Percentiles rank a stretch among this genome's conserved stretches.
Evolutionary conservation across 1,140 invertebrate genomes (phyloP).

Genomic region (Tenebrio molitor): DNA sequence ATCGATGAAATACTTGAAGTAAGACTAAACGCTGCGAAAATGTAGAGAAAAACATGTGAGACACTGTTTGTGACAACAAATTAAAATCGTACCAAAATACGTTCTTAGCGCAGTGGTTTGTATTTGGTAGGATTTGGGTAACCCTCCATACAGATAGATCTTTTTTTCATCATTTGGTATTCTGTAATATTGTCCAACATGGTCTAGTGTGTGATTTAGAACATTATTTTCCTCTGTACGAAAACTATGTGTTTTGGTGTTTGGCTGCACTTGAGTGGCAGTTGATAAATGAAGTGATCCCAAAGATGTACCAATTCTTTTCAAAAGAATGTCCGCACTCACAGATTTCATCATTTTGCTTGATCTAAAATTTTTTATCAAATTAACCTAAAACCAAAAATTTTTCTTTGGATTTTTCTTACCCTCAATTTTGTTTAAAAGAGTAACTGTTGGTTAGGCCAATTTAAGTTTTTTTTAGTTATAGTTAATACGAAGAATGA

Average conservation of each 20-base stretch:
- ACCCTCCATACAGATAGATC: conserved; percentile 74
- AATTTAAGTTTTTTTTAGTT: no score
- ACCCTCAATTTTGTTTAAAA: no score
- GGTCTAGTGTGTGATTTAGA: conserved; percentile 35
- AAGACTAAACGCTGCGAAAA: no score
- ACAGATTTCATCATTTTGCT: conserved; percentile 4
- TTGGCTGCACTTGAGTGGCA: conserved; percentile 1
- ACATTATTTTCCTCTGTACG: conserved; percentile 22
- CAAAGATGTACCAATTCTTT: background rate
- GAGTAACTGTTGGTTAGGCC: no score
- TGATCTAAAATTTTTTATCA: no score
- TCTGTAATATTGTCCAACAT: conserved; percentile 16
- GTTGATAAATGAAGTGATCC: conserved; percentile 10
- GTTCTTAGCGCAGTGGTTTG: no score
- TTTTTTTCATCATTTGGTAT: conserved; percentile 59
- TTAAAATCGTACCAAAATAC: no score
- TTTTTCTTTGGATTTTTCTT: no score
- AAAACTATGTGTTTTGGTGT: conserved; percentile 42
- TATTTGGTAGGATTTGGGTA: conserved; percentile 73
- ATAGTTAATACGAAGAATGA: no score
- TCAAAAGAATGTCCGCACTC: background rate
- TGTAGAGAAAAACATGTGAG: no score
- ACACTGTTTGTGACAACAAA: no score
- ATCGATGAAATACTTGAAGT: no score
- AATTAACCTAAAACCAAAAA: background rate